Evolutionary conservation across 2,888 invertebrate species (phyloP), one percentile per base, ranked within the genome.

Genomic region (Artemia sp.): DNA sequence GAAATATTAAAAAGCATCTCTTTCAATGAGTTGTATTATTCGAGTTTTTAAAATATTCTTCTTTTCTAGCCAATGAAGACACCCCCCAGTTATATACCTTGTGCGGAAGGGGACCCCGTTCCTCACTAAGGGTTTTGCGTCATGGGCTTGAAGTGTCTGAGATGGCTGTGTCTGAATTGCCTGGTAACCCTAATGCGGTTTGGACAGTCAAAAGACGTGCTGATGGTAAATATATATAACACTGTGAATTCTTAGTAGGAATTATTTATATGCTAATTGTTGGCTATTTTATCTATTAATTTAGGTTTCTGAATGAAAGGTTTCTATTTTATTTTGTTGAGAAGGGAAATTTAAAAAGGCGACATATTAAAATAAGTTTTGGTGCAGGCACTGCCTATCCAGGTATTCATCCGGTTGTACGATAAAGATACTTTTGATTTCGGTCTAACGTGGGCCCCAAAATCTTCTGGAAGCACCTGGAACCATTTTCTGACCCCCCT

Each of bases 131-230:
- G 76, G 93, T 97, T 0, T 80, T 99, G 11, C 84, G 98, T 50
- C 98, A 98, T 79, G 98, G 98, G 75, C 82, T 98, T 69, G 98
- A 97, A 83, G 96, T 98, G 1, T 92, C 95, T 0, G 98, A 99
- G 81, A 98, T 99, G 98, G 98, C 98, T 71, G 96, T 98, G 4
- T 96, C 96, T 50, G 98, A 98, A 80, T 81, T 98, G 74, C 98
- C 98, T n/a, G 97, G 97, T 77, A 97, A 94, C 77, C 98, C 98
- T 3, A 98, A 96, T 81, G 97, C 97, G 75, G 98, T 98, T 2
- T 98, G 98, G 98, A 98, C 98, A 51, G 98, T 98, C 24, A 92
- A 94, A 78, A 85, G 90, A 76, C 86, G 93, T 78, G 86, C 90
- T 77, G 97, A 98, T 82, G 98, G 96, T 96, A 81, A 88, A 38